phyloP scores from a whole-genome alignment of 2,113 vertebrate genomes.

The Nibea albiflora region DNA sequence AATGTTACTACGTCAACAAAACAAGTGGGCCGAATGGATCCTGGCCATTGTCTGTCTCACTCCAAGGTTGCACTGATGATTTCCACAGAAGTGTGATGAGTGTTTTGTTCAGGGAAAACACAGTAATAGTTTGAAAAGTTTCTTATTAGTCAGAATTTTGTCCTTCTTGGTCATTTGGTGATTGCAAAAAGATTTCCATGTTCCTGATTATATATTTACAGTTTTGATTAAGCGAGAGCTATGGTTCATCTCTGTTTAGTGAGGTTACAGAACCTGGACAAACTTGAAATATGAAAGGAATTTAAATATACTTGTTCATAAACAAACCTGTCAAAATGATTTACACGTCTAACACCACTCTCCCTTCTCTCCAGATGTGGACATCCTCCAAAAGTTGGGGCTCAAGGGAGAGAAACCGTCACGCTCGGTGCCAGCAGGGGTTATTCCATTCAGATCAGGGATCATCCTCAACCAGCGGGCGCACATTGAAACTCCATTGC shows the following conservation, averaged over 20 bases:
- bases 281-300: background rate
- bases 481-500: conserved; percentile 87
- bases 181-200: background rate
- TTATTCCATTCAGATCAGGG: conserved; percentile 93
- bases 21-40: background rate
- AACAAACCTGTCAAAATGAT: conserved; percentile 4
- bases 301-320: conserved; percentile 1
- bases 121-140: background rate
- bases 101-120: background rate
- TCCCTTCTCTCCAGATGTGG: conserved; percentile 88
- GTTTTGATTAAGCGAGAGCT: background rate
- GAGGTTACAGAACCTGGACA: background rate
- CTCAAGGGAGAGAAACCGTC: conserved; percentile 90
- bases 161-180: background rate
- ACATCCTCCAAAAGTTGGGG: conserved; percentile 94
- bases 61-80: background rate
- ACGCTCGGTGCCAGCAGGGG: conserved; percentile 86
- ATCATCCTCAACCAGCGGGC: conserved; percentile 94
- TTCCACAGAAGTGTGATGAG: background rate
- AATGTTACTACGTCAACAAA: background rate
- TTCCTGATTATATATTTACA: background rate
- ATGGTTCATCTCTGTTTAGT: background rate
- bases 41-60: background rate
- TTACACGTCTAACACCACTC: conserved; percentile 38
- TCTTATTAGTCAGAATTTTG: background rate